Evolutionary conservation across 2,797 vertebrate species (phyloP).

Genomic region (Ciconia nigra): DNA sequence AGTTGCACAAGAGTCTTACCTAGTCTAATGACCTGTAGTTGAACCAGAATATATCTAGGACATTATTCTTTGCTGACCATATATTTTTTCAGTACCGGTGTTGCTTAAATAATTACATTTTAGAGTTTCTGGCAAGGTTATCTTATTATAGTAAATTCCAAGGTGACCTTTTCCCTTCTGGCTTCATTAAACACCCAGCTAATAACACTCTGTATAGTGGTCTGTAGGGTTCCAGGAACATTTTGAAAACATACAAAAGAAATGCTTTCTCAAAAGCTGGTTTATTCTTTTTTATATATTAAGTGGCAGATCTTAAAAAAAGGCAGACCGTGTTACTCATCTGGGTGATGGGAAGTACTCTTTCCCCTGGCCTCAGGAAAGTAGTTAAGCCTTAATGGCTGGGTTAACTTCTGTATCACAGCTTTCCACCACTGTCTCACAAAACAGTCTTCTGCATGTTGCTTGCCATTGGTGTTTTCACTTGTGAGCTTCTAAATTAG

Average conservation of each 20-base stretch:
- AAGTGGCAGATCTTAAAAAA: neutral
- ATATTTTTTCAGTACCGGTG: neutral
- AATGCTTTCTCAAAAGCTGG: neutral
- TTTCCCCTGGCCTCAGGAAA: neutral
- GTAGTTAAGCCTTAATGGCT: neutral
- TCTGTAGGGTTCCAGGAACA: neutral
- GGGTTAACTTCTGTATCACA: neutral
- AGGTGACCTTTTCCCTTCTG: slow-evolving; percentile 9
- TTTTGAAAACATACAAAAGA: neutral
- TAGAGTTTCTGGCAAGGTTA: slow-evolving; percentile 17
- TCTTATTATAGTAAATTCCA: neutral
- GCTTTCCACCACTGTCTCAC: neutral
- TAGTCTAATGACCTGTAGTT: slow-evolving; percentile 4
- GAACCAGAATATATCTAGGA: neutral
- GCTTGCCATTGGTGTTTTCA: neutral
- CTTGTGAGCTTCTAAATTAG: neutral
- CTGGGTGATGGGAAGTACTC: neutral
- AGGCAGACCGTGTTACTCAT: neutral
- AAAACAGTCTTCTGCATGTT: neutral
- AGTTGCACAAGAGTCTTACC: neutral
- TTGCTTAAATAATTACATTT: slow-evolving; percentile 15
- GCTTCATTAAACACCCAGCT: neutral
- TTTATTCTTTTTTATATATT: neutral
- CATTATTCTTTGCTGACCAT: neutral
- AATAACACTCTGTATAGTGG: neutral